These are phyloP conservation scores for Cephus pygmeus DNA, from an alignment of 2,888 invertebrate species.

Conservation along the genomic window DNA sequence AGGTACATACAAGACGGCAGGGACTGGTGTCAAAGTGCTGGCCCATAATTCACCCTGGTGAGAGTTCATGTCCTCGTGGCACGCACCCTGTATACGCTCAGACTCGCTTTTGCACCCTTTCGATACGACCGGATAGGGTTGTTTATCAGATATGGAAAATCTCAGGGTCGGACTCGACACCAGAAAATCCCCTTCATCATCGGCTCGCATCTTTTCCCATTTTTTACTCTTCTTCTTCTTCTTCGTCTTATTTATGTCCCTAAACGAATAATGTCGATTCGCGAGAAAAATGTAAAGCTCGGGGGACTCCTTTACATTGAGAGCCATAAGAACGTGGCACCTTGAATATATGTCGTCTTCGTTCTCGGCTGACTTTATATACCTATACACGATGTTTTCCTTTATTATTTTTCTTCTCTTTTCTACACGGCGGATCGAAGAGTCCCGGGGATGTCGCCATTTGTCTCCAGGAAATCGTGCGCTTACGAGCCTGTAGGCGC, in stretches of 20 bases:
- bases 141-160: conserved; percentile 10
- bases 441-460: neutral
- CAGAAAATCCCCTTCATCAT: neutral
- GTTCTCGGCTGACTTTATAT: neutral
- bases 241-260: neutral
- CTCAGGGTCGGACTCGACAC: neutral
- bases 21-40: conserved; percentile 53
- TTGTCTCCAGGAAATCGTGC: neutral
- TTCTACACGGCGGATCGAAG: neutral
- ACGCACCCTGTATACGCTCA: conserved; percentile 39
- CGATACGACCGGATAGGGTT: conserved; percentile 7
- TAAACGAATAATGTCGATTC: neutral
- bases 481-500: neutral
- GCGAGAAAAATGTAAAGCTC: neutral
- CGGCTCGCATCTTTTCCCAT: neutral
- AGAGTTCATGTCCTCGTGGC: conserved; percentile 53
- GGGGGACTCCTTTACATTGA: neutral
- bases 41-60: conserved; percentile 51
- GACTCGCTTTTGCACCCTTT: conserved; percentile 16
- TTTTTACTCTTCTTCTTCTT: neutral
- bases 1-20: conserved; percentile 28
- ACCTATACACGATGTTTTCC: neutral
- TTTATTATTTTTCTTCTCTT: neutral
- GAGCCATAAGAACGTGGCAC: neutral
- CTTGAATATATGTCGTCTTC: neutral